These are phyloP conservation scores for Agriotes lineatus DNA, from an alignment of 2,888 invertebrate genomes.

Conservation along the genomic window DNA sequence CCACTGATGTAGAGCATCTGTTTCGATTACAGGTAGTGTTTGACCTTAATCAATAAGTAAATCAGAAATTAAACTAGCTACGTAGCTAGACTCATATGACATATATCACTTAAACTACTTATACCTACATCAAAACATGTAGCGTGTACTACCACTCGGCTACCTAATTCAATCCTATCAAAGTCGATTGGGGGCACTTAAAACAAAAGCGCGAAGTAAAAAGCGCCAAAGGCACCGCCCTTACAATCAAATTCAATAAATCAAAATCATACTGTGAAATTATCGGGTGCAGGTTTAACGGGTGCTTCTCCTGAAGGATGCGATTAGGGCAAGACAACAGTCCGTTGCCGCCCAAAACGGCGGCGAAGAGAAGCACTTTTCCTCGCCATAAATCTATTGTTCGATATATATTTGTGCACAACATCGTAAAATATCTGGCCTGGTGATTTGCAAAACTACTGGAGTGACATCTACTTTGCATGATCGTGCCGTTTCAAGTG, in stretches of 20 bases:
- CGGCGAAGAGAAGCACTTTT: slow-evolving; percentile 17
- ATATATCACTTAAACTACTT: too few species aligned
- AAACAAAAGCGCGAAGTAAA: background rate
- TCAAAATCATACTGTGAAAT: slow-evolving; percentile 24
- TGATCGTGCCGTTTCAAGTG: slow-evolving; percentile 63
- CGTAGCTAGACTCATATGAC: too few species aligned
- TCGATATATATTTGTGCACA: slow-evolving; percentile 46
- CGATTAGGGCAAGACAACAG: slow-evolving; percentile 20
- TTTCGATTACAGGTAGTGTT: too few species aligned
- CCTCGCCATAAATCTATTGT: slow-evolving; percentile 39
- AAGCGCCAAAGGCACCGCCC: slow-evolving; percentile 9
- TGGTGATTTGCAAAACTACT: slow-evolving; percentile 55
- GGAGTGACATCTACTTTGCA: slow-evolving; percentile 61
- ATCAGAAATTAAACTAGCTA: too few species aligned
- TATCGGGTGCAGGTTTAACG: slow-evolving; percentile 14
- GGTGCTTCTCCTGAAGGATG: slow-evolving; percentile 24
- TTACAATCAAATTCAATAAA: slow-evolving; percentile 26
- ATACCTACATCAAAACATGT: too few species aligned
- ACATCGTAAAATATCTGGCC: slow-evolving; percentile 50
- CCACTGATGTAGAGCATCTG: too few species aligned
- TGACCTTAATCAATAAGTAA: too few species aligned
- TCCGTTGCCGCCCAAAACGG: slow-evolving; percentile 16
- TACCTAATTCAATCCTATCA: too few species aligned
- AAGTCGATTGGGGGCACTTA: too few species aligned
- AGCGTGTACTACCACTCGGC: too few species aligned